These are phyloP conservation scores for Drosophila percnosoma DNA, from an alignment of 2,888 invertebrate species.

Conservation along the genomic window DNA sequence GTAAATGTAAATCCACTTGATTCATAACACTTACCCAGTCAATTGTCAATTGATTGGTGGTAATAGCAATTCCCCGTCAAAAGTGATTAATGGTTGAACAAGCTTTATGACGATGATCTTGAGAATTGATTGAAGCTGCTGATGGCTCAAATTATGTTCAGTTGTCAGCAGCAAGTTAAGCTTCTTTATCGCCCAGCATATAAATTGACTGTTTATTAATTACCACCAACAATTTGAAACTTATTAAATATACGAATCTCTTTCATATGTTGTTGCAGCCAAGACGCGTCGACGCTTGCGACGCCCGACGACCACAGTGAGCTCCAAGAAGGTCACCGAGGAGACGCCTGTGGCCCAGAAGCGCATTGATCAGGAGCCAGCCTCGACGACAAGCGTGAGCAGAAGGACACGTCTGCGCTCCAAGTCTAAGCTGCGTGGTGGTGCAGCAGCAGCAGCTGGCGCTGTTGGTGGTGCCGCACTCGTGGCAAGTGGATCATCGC, in stretches of 20 bases:
- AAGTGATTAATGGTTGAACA: constrained; percentile 1
- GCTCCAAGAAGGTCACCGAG: constrained; percentile 82
- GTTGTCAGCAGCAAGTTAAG: background rate
- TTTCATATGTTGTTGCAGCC: constrained; percentile 59
- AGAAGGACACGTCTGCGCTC: constrained; percentile 88
- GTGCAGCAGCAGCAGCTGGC: constrained; percentile 67
- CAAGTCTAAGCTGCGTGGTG: constrained; percentile 85
- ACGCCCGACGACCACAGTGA: constrained; percentile 84
- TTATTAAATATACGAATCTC: background rate
- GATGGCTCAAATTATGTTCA: constrained; percentile 18
- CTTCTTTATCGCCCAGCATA: constrained; percentile 7
- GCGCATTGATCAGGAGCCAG: constrained; percentile 87
- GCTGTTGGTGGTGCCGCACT: constrained; percentile 88
- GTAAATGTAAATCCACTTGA: constrained; percentile 61
- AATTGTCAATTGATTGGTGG: constrained; percentile 34
- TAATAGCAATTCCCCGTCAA: constrained; percentile 16
- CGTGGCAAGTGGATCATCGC: constrained; percentile 86
- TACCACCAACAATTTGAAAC: background rate
- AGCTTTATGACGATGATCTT: constrained; percentile 38
- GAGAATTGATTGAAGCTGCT: constrained; percentile 25
- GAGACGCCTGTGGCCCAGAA: constrained; percentile 74
- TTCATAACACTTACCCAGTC: constrained; percentile 46
- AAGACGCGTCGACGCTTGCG: constrained; percentile 83
- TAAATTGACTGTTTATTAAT: background rate
- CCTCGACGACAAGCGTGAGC: constrained; percentile 86